Conservation (phyloP, 2,113 vertebrate species). For the Tringa solitaria region DNA sequence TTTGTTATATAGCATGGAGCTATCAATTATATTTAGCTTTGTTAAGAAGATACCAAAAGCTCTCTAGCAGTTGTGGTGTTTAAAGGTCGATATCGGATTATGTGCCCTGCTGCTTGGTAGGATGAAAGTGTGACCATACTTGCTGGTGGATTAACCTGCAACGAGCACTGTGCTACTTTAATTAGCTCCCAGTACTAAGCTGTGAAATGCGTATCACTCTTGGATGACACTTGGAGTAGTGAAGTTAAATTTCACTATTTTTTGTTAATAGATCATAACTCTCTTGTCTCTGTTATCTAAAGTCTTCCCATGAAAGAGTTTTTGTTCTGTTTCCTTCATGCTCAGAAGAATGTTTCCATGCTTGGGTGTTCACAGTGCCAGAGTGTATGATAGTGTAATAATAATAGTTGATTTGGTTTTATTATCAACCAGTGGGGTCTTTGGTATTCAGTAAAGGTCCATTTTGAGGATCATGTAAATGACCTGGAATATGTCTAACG, state of each 20-base stretch:
- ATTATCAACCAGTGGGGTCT: not conserved
- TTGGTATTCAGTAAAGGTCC: not conserved
- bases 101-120: not conserved
- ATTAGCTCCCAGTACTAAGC: not conserved
- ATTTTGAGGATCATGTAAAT: not conserved
- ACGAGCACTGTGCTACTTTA: not conserved
- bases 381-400: not conserved
- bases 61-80: not conserved
- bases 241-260: not conserved
- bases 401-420: not conserved
- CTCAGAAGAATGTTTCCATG: not conserved
- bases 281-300: not conserved
- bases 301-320: not conserved
- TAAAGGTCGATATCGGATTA: not conserved
- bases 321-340: not conserved
- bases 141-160: not conserved
- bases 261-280: not conserved
- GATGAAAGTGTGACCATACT: not conserved
- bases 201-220: not conserved
- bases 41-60: not conserved
- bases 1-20: not conserved
- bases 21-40: conserved; percentile 5
- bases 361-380: not conserved
- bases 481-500: not conserved
- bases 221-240: not conserved